These are phyloP conservation scores for Congeria kusceri DNA, from an alignment of 2,888 invertebrate species.

Conservation along the genomic window DNA sequence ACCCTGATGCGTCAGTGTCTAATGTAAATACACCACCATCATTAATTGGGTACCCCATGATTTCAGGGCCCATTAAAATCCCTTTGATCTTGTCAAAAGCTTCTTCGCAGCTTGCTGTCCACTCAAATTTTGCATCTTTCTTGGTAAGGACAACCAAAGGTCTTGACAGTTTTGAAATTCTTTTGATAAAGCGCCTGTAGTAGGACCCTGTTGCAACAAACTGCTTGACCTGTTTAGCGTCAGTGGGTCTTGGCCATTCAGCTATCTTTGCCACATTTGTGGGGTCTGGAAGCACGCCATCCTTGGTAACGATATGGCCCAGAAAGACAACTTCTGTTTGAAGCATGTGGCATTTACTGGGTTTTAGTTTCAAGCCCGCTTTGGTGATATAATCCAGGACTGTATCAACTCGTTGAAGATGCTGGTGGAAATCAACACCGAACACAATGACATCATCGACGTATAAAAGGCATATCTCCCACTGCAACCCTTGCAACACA, in stretches of 20 bases:
- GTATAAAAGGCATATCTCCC: conserved; percentile 27
- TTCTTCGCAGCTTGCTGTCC: conserved; percentile 3
- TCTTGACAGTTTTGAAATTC: conserved; percentile 18
- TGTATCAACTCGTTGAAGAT: conserved; percentile 12
- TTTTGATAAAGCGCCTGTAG: conserved; percentile 21
- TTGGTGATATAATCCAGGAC: conserved; percentile 2
- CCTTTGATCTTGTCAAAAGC: conserved; percentile 11
- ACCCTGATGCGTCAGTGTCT: conserved; percentile 15
- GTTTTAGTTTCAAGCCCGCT: conserved; percentile 27
- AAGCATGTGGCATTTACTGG: conserved; percentile 19
- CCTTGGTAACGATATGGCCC: conserved; percentile 27
- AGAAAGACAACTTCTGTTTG: conserved; percentile 28
- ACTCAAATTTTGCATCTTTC: background rate
- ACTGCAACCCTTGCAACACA: conserved; percentile 12
- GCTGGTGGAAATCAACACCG: conserved; percentile 14
- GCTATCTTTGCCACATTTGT: conserved; percentile 24
- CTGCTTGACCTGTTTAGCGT: conserved; percentile 22
- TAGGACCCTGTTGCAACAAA: conserved; percentile 27
- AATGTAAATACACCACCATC: background rate
- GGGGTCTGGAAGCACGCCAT: conserved; percentile 25
- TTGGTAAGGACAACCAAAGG: conserved; percentile 12
- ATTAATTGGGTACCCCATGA: conserved; percentile 21
- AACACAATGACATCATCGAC: conserved; percentile 36
- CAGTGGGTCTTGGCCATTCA: conserved; percentile 15
- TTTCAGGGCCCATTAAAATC: conserved; percentile 11